Percentiles rank a stretch among this genome's conserved stretches.
phyloP scores from a whole-genome alignment of 2,797 vertebrate genomes.

The Hybognathus amarus region DNA sequence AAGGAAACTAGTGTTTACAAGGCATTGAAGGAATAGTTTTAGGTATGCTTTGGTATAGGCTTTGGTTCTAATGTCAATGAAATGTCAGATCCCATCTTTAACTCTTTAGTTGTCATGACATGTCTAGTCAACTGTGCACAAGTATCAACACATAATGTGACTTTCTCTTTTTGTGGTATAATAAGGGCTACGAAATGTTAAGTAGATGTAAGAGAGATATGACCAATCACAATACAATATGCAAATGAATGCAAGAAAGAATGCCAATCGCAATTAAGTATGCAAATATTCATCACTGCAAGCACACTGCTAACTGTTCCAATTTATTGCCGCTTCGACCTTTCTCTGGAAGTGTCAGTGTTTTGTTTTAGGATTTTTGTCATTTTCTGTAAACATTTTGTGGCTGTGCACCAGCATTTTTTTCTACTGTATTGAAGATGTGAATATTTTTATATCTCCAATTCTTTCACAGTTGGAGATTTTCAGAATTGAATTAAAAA shows the following conservation, averaged over 20 bases:
- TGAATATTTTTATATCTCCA: not conserved
- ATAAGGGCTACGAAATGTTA: conserved; percentile 2
- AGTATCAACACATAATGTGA: not conserved
- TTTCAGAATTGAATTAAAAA: not conserved
- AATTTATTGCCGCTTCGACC: not conserved
- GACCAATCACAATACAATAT: conserved; percentile 23
- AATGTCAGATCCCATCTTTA: conserved; percentile 21
- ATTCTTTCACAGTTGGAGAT: not conserved
- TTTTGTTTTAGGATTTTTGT: not conserved
- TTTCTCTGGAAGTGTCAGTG: not conserved
- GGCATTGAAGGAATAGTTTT: not conserved
- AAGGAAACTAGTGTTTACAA: not conserved
- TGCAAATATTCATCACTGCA: conserved; percentile 22
- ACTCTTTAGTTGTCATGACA: not conserved
- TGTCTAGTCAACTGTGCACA: conserved; percentile 6
- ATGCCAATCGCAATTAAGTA: conserved; percentile 19
- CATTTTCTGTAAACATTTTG: not conserved
- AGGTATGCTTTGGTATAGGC: not conserved
- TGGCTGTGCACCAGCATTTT: not conserved
- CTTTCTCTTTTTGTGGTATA: not conserved
- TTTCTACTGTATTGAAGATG: not conserved
- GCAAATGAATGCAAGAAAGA: conserved; percentile 7
- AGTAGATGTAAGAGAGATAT: conserved; percentile 21
- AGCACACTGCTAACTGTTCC: not conserved
- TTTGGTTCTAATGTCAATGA: not conserved